A percentile compares a stretch with the other conserved stretches of the same genome.
phyloP scores from a whole-genome alignment of 2,888 invertebrate genomes.

The Drosophila diplacantha region DNA sequence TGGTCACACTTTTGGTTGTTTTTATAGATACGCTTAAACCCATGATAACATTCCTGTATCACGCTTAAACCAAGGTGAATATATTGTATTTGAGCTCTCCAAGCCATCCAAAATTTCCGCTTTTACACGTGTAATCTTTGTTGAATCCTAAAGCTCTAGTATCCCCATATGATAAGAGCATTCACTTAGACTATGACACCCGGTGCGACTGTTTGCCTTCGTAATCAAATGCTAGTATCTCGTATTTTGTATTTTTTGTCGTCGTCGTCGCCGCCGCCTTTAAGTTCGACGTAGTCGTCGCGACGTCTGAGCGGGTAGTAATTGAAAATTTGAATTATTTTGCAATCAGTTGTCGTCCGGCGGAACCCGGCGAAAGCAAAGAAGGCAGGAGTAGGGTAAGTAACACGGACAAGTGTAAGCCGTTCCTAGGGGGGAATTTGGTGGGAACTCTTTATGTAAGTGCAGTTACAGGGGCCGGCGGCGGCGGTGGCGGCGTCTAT shows the following conservation, averaged over 20 bases:
- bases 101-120: no score
- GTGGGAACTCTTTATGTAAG: constrained; percentile 57
- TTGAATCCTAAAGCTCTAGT: neutral
- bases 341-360: constrained; percentile 56
- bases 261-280: constrained; percentile 36
- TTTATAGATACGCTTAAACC: no score
- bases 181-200: constrained; percentile 27
- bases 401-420: neutral
- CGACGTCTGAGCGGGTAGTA: constrained; percentile 67
- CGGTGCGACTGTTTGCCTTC: constrained; percentile 39
- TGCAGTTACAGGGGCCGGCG: constrained; percentile 42
- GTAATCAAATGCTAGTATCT: constrained; percentile 51
- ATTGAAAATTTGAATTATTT: constrained; percentile 69
- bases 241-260: constrained; percentile 21
- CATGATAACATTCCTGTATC: no score
- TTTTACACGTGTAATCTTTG: neutral
- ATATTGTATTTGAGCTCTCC: neutral
- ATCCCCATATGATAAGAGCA: constrained; percentile 7
- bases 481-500: constrained; percentile 50
- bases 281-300: constrained; percentile 60
- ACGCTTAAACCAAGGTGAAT: neutral
- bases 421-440: constrained; percentile 2
- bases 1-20: neutral
- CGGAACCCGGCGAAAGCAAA: constrained; percentile 13
- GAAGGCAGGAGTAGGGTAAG: neutral